phyloP scores from a whole-genome alignment of 2,113 vertebrate genomes.

The Sapajus apella region DNA sequence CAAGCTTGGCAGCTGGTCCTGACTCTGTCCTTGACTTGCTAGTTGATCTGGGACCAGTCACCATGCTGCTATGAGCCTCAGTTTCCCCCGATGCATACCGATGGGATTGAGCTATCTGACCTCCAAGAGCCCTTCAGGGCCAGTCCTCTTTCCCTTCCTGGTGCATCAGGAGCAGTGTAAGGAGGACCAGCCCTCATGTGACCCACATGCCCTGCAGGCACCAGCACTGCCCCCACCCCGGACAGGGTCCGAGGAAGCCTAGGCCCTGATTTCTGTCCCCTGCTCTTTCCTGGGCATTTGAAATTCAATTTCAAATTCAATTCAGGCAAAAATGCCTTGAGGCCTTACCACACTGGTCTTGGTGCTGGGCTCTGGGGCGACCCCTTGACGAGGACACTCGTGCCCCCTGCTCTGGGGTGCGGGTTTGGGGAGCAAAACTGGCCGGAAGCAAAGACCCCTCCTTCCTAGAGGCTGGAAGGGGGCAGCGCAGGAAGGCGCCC shows the following conservation, averaged over 20 bases:
- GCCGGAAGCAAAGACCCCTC: accelerated
- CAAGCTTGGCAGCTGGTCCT: accelerated
- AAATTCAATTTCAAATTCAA: not conserved
- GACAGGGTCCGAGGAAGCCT: not conserved
- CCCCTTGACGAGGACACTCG: not conserved
- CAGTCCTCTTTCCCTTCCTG: not conserved
- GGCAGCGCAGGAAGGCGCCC: not conserved
- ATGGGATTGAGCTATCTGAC: not conserved
- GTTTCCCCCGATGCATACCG: not conserved
- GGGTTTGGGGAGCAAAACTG: accelerated
- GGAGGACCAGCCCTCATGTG: accelerated
- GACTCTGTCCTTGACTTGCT: not conserved
- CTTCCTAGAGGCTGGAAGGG: not conserved
- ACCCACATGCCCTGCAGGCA: accelerated
- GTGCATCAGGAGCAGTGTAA: accelerated
- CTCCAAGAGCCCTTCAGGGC: not conserved
- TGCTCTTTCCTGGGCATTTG: not conserved
- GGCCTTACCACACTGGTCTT: accelerated
- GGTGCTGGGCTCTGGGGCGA: no score
- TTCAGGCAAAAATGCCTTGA: not conserved
- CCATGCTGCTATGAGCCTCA: accelerated
- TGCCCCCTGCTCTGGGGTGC: not conserved
- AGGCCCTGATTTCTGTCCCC: not conserved
- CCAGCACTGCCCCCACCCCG: accelerated
- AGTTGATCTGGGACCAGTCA: accelerated